Percentiles rank a stretch among this genome's conserved stretches.
Evolutionary conservation across 2,888 invertebrate genomes (phyloP).

Genomic region (Adelognathus sp.): DNA sequence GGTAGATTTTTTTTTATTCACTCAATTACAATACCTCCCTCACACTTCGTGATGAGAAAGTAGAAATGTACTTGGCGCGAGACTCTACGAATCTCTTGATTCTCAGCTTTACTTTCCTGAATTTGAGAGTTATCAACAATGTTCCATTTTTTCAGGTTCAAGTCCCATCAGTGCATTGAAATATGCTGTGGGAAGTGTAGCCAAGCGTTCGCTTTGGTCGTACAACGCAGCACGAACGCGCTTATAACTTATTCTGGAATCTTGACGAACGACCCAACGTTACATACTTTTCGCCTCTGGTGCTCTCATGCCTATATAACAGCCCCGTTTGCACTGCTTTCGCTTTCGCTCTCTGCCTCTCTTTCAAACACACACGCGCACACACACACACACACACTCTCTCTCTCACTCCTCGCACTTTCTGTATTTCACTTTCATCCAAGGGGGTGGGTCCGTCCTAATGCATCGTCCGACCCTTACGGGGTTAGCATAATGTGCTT

Average conservation of each 20-base stretch:
- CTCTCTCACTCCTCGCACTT: slow-evolving; percentile 18
- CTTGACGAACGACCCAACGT: slow-evolving; percentile 69
- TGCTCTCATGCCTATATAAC: slow-evolving; percentile 38
- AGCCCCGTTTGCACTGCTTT: not conserved
- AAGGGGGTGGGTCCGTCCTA: slow-evolving; percentile 50
- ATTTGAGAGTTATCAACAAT: not conserved
- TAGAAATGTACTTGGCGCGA: too few species aligned
- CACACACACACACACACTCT: too few species aligned
- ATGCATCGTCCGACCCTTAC: slow-evolving; percentile 65
- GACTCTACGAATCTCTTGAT: too few species aligned
- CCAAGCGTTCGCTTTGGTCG: slow-evolving; percentile 12
- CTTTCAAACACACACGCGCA: too few species aligned
- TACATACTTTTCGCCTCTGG: slow-evolving; percentile 61
- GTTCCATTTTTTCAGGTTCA: not conserved
- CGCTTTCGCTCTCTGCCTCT: slow-evolving; percentile 6
- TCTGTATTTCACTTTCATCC: slow-evolving; percentile 23
- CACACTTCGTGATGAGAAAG: too few species aligned
- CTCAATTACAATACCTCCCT: too few species aligned
- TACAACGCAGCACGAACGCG: slow-evolving; percentile 20
- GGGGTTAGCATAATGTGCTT: slow-evolving; percentile 69
- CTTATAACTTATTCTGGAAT: slow-evolving; percentile 67
- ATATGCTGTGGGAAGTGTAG: not conserved
- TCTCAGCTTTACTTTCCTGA: not conserved
- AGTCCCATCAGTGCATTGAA: not conserved
- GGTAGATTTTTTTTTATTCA: too few species aligned